phyloP scores from a whole-genome alignment of 2,888 invertebrate species.

The Troides aeacus region DNA sequence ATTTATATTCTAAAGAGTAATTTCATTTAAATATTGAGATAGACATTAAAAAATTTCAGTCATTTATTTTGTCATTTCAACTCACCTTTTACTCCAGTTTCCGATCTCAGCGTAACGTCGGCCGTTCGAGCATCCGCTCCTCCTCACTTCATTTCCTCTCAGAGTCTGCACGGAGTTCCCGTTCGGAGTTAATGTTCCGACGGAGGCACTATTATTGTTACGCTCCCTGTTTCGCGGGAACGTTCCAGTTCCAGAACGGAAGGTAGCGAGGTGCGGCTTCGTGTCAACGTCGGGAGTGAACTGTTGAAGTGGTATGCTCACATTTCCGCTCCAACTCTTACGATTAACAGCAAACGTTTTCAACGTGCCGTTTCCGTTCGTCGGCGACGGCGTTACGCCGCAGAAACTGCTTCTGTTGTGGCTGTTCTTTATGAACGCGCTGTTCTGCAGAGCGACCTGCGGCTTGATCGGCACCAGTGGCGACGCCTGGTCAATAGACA shows the following conservation, averaged over 20 bases:
- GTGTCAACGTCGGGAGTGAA: constrained; percentile 61
- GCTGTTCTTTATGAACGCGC: constrained; percentile 76
- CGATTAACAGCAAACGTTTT: constrained; percentile 77
- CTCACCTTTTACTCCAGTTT: constrained; percentile 80
- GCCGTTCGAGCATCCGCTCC: constrained; percentile 75
- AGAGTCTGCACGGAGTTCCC: constrained; percentile 73
- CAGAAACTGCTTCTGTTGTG: constrained; percentile 78
- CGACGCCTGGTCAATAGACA: constrained; percentile 78
- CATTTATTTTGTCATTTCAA: constrained; percentile 33
- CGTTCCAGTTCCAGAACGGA: constrained; percentile 75
- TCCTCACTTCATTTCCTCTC: constrained; percentile 77
- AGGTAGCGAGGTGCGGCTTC: constrained; percentile 71
- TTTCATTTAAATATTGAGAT: background rate
- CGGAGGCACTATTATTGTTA: constrained; percentile 70
- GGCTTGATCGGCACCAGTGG: constrained; percentile 77
- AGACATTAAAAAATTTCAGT: background rate
- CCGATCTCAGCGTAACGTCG: constrained; percentile 81
- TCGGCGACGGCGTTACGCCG: constrained; percentile 71
- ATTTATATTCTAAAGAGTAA: background rate
- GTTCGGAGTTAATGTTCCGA: constrained; percentile 78
- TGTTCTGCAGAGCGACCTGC: constrained; percentile 71
- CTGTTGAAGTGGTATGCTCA: constrained; percentile 74
- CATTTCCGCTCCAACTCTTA: constrained; percentile 79
- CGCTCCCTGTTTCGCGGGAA: constrained; percentile 75
- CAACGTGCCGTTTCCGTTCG: constrained; percentile 69